Percentiles rank a stretch among this genome's conserved stretches.
Evolutionary conservation across 35 echinoderm and acorn worm species (phyloP).

Genomic region (Apostichopus japonicus): DNA sequence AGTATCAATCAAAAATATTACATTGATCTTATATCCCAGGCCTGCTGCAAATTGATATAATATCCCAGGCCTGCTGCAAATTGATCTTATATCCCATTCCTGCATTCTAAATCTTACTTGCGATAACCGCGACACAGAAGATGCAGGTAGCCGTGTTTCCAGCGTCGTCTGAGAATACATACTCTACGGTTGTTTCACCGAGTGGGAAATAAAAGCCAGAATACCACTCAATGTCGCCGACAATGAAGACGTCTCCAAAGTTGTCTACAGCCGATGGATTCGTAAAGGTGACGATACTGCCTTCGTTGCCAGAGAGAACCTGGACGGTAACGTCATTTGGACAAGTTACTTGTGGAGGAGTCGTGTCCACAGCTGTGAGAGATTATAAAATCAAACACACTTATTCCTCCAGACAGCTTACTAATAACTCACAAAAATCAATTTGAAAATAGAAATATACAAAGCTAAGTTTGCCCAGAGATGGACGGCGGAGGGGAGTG

Average conservation of each 20-base stretch:
- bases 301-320: neutral
- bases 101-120: neutral
- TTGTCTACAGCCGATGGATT: neutral
- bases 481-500: too few relatives aligned
- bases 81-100: too few relatives aligned
- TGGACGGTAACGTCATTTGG: neutral
- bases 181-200: neutral
- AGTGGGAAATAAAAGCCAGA: conserved; percentile 5
- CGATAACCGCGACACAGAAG: neutral
- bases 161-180: neutral
- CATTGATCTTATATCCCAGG: too few relatives aligned
- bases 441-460: too few relatives aligned
- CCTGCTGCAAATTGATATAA: too few relatives aligned
- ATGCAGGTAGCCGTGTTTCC: conserved; percentile 16
- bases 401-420: too few relatives aligned
- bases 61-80: too few relatives aligned
- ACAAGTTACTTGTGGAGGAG: neutral
- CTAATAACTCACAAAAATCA: too few relatives aligned
- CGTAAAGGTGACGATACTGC: neutral
- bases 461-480: too few relatives aligned
- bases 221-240: neutral
- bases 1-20: too few relatives aligned
- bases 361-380: neutral
- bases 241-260: neutral
- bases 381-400: too few relatives aligned